These are phyloP conservation scores for Callimorpha dominula DNA, from an alignment of 2,888 invertebrate genomes.

Conservation along the genomic window DNA sequence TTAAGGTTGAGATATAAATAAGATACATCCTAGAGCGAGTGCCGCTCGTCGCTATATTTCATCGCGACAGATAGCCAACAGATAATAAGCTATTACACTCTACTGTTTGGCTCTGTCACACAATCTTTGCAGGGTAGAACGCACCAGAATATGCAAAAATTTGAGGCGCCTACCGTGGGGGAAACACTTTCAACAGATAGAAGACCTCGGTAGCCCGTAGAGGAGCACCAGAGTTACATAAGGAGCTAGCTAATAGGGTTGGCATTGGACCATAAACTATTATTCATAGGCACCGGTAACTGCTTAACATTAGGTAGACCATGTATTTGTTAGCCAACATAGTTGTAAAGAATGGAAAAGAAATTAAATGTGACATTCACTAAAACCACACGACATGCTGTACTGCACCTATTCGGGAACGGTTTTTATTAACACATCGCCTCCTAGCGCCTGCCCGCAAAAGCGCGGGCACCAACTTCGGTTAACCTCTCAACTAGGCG, in stretches of 20 bases:
- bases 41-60: constrained; percentile 67
- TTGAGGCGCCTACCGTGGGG: background rate
- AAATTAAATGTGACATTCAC: background rate
- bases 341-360: background rate
- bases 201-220: background rate
- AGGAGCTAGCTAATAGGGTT: too few relatives aligned
- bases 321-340: background rate
- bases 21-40: constrained; percentile 60
- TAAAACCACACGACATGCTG: background rate
- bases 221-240: background rate
- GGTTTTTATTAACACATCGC: too few relatives aligned
- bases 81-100: constrained; percentile 41
- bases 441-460: too few relatives aligned
- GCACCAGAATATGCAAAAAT: background rate
- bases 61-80: constrained; percentile 54
- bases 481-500: too few relatives aligned
- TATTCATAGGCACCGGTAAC: background rate
- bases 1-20: constrained; percentile 84
- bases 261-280: background rate
- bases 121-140: background rate
- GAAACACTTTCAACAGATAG: background rate
- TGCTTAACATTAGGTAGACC: background rate
- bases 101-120: constrained; percentile 12
- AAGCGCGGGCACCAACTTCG: too few relatives aligned
- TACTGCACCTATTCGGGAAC: too few relatives aligned